These are phyloP conservation scores for Agriopis leucophaearia DNA, from an alignment of 2,888 invertebrate genomes.

Conservation along the genomic window DNA sequence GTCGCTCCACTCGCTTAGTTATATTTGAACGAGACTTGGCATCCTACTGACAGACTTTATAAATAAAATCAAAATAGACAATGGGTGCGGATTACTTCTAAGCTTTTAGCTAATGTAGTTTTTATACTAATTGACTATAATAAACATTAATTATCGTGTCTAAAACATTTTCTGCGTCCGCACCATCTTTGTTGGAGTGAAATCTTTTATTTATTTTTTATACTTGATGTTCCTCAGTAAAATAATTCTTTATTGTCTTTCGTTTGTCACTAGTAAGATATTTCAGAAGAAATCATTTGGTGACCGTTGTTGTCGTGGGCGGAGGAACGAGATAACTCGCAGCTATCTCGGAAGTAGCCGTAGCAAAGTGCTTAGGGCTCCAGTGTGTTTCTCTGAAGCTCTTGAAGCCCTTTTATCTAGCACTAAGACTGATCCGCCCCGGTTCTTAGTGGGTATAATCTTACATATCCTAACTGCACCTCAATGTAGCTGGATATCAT, in stretches of 20 bases:
- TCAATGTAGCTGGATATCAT: too few species aligned
- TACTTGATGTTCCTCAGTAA: neutral
- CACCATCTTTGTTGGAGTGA: slow-evolving; percentile 3
- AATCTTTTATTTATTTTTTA: neutral
- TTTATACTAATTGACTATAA: slow-evolving; percentile 18
- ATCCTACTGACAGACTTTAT: slow-evolving; percentile 39
- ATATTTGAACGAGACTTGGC: slow-evolving; percentile 52
- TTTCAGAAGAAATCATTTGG: neutral
- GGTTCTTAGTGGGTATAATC: too few species aligned
- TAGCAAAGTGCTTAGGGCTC: too few species aligned
- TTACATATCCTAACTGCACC: too few species aligned
- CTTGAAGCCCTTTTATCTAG: too few species aligned
- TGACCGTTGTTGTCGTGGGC: neutral
- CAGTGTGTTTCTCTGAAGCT: too few species aligned
- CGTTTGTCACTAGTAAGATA: too few species aligned
- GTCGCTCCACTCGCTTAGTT: slow-evolving; percentile 6
- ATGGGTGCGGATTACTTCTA: slow-evolving; percentile 35
- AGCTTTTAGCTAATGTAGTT: slow-evolving; percentile 31
- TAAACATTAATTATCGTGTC: slow-evolving; percentile 20
- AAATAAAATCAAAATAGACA: slow-evolving; percentile 43
- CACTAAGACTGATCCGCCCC: too few species aligned
- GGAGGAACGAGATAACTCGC: too few species aligned
- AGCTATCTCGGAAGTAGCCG: too few species aligned
- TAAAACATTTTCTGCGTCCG: slow-evolving; percentile 7
- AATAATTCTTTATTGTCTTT: too few species aligned